A percentile compares a stretch with the other conserved stretches of the same genome.
Conservation (phyloP, 2,888 invertebrate genomes). For the Drosophila pseudotalamancana region DNA sequence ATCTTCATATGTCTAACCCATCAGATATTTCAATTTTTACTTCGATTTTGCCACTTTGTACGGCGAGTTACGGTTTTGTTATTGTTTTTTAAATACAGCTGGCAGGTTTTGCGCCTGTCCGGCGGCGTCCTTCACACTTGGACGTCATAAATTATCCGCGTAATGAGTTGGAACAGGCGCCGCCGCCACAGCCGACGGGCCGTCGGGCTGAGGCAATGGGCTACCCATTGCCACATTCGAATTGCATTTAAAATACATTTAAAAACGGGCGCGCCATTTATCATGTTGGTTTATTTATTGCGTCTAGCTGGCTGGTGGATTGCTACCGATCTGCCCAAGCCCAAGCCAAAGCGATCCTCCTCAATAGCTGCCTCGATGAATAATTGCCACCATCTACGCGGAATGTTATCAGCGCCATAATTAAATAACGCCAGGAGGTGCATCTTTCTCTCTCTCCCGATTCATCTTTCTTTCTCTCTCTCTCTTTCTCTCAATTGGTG, state of each 20-base stretch:
- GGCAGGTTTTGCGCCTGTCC: conserved; percentile 56
- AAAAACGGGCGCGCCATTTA: conserved; percentile 78
- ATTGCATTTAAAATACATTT: conserved; percentile 81
- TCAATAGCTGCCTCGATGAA: conserved; percentile 74
- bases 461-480: not conserved
- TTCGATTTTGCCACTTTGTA: conserved; percentile 37
- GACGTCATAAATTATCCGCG: conserved; percentile 80
- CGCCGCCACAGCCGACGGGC: conserved; percentile 42
- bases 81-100: conserved; percentile 1
- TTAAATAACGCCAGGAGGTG: conserved; percentile 84
- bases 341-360: conserved; percentile 47
- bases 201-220: conserved; percentile 38
- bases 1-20: not conserved
- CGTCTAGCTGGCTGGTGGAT: conserved; percentile 65
- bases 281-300: conserved; percentile 82
- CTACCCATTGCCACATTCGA: conserved; percentile 71
- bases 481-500: conserved; percentile 11
- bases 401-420: conserved; percentile 84
- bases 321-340: conserved; percentile 54
- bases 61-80: not conserved
- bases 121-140: conserved; percentile 74
- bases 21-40: conserved; percentile 7
- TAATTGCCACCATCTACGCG: conserved; percentile 84
- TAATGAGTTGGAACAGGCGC: conserved; percentile 80
- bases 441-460: not conserved